A percentile compares a stretch with the other conserved stretches of the same genome.
phyloP scores from a whole-genome alignment of 2,888 invertebrate species.

The Heliconius charithonia region DNA sequence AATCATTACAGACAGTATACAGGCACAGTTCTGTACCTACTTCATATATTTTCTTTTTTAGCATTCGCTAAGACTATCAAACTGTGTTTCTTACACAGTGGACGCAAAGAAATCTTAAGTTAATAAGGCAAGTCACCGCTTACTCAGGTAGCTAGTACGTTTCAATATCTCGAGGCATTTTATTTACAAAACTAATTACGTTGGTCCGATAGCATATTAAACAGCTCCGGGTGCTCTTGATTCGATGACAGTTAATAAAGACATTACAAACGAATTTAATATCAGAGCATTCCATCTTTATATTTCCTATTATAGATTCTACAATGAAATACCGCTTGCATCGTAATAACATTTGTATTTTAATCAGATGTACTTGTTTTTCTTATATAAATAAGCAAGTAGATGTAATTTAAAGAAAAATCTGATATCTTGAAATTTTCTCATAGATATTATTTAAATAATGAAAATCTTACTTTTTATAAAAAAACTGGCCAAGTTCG shows the following conservation, averaged over 20 bases:
- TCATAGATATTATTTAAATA: too few species aligned
- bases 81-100: constrained; percentile 38
- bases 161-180: constrained; percentile 82
- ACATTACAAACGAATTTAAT: constrained; percentile 77
- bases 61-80: neutral
- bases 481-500: neutral
- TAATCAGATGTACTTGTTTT: constrained; percentile 4
- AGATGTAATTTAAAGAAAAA: neutral
- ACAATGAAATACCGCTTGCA: constrained; percentile 15
- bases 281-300: constrained; percentile 69
- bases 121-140: constrained; percentile 78
- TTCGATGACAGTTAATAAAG: constrained; percentile 82
- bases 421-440: neutral
- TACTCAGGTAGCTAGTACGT: constrained; percentile 78
- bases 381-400: neutral
- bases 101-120: constrained; percentile 56
- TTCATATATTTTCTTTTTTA: neutral
- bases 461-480: too few species aligned
- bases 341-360: constrained; percentile 10
- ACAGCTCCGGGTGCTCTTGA: constrained; percentile 76
- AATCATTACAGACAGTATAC: neutral
- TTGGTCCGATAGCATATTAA: constrained; percentile 81
- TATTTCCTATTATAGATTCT: constrained; percentile 46
- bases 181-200: constrained; percentile 84
- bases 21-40: neutral